A percentile compares a stretch with the other conserved stretches of the same genome.
phyloP scores from a whole-genome alignment of 2,797 vertebrate genomes.

The Anolis apletophallus region DNA sequence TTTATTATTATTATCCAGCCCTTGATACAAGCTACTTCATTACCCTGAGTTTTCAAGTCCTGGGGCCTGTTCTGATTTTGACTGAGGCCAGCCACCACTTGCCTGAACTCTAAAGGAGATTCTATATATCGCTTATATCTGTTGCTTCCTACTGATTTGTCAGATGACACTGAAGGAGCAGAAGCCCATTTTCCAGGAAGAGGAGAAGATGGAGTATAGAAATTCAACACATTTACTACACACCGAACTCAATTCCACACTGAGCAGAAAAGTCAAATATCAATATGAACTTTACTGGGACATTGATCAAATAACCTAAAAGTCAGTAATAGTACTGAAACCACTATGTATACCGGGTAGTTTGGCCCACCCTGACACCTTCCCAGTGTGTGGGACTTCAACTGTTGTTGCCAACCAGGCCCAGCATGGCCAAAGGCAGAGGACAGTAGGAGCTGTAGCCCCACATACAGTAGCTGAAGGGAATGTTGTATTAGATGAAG shows the following conservation, averaged over 20 bases:
- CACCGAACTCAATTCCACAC: not conserved
- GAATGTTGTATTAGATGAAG: not conserved
- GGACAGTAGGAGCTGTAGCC: not conserved
- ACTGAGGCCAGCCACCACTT: slow-evolving; percentile 50
- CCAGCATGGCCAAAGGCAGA: not conserved
- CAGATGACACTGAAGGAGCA: not conserved
- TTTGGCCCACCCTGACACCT: no score
- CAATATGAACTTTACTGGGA: not conserved
- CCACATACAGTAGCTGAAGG: not conserved
- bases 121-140: not conserved
- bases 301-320: not conserved
- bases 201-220: not conserved
- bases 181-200: not conserved
- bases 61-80: slow-evolving; percentile 70
- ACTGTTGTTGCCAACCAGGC: no score
- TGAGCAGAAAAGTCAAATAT: not conserved
- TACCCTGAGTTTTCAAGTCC: slow-evolving; percentile 71
- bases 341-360: not conserved
- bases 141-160: not conserved
- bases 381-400: not conserved
- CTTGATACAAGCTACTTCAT: slow-evolving; percentile 70
- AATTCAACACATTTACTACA: not conserved
- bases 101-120: not conserved
- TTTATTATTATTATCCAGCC: no score
- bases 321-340: not conserved